Conservation (phyloP, 2,113 vertebrate species). For the Channa maculata region DNA sequence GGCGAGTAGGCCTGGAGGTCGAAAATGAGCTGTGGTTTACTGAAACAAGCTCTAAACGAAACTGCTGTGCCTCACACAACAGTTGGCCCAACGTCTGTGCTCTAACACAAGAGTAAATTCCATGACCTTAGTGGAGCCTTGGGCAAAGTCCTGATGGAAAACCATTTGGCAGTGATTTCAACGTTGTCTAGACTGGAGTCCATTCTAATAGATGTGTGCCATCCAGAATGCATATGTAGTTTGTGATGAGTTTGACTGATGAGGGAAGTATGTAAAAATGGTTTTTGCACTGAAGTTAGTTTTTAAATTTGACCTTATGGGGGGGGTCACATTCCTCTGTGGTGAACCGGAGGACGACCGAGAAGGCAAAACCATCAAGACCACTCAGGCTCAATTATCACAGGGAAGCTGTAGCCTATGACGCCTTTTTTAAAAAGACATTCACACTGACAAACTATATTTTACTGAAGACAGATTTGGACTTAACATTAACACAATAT, state of each 20-base stretch:
- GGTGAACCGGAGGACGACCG: slow-evolving; percentile 4
- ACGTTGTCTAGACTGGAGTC: slow-evolving; percentile 54
- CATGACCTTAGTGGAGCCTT: slow-evolving; percentile 58
- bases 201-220: not conserved
- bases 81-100: slow-evolving; percentile 11
- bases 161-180: slow-evolving; percentile 63
- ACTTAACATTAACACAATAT: too few species aligned
- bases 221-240: not conserved
- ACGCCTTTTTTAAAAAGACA: too few species aligned
- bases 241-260: slow-evolving; percentile 10
- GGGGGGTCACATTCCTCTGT: slow-evolving; percentile 37
- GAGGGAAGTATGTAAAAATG: not conserved
- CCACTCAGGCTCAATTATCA: not conserved
- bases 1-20: slow-evolving; percentile 38
- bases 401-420: not conserved
- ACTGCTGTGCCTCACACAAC: slow-evolving; percentile 23
- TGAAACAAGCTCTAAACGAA: slow-evolving; percentile 35
- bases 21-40: slow-evolving; percentile 25
- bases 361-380: not conserved
- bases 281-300: not conserved
- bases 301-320: slow-evolving; percentile 27
- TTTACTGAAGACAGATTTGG: too few species aligned
- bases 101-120: slow-evolving; percentile 60
- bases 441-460: too few species aligned
- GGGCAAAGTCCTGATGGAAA: slow-evolving; percentile 63